These are phyloP conservation scores for Puffinus mauretanicus DNA, from an alignment of 2,113 vertebrate genomes.

Conservation along the genomic window DNA sequence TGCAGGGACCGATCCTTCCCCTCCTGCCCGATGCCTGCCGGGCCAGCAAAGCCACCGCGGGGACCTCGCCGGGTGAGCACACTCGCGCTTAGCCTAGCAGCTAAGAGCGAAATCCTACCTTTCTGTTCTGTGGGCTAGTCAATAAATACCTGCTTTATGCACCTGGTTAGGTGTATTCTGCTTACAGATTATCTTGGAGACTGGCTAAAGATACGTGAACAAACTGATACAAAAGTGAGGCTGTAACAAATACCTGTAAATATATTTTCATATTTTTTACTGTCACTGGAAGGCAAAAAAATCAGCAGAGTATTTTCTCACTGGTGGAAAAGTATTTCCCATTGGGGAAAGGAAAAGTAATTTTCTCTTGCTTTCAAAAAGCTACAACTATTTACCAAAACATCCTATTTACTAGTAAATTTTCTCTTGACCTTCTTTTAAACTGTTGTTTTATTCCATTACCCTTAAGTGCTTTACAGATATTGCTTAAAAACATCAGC, in stretches of 20 bases:
- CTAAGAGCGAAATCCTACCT: not conserved
- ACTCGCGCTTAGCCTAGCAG: not conserved
- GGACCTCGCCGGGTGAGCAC: not conserved
- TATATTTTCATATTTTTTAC: not conserved
- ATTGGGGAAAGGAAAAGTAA: not conserved
- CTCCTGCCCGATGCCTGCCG: fast-evolving
- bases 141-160: not conserved
- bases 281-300: not conserved
- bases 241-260: not conserved
- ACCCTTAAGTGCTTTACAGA: not conserved
- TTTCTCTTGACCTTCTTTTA: not conserved
- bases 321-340: not conserved
- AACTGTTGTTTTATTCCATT: not conserved
- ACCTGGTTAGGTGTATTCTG: not conserved
- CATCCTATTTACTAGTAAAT: not conserved
- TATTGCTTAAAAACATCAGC: not conserved
- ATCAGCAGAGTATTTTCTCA: not conserved
- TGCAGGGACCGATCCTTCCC: not conserved
- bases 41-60: not conserved
- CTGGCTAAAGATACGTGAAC: not conserved
- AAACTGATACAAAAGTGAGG: not conserved
- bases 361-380: not conserved
- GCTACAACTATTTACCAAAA: not conserved
- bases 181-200: not conserved
- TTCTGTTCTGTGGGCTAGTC: not conserved